These are phyloP conservation scores for Microplitis mediator DNA, from an alignment of 1,140 invertebrate genomes.

Conservation along the genomic window DNA sequence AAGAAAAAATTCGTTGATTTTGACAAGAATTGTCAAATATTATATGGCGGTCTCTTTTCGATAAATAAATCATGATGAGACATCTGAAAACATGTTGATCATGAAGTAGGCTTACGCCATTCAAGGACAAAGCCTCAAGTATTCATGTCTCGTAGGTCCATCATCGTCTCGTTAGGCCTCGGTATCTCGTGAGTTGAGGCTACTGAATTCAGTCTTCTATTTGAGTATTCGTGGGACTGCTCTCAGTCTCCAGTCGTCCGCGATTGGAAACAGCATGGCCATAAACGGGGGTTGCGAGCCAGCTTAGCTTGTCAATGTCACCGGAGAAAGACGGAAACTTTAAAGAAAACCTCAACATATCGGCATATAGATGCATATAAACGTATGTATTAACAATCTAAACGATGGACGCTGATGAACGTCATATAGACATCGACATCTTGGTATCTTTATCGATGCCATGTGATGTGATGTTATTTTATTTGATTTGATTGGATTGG, in stretches of 20 bases:
- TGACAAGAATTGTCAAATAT: no score
- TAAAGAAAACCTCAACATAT: constrained; percentile 8
- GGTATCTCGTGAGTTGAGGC: neutral
- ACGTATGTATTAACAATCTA: no score
- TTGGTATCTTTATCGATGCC: constrained; percentile 59
- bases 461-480: constrained; percentile 21
- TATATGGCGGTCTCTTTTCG: no score
- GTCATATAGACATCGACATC: constrained; percentile 43
- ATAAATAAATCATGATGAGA: neutral
- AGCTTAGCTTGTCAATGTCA: neutral
- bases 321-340: neutral
- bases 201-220: constrained; percentile 17
- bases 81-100: constrained; percentile 15
- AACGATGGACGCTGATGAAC: neutral
- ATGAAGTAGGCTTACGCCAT: neutral
- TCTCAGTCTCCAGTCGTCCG: neutral
- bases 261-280: neutral
- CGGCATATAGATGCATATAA: no score
- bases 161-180: constrained; percentile 39
- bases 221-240: no score
- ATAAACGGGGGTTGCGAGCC: neutral
- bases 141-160: constrained; percentile 21
- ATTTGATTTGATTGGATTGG: constrained; percentile 18
- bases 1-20: no score
- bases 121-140: neutral